Evolutionary conservation across 2,888 invertebrate species (phyloP), one percentile per base, ranked within the genome.

Genomic region (Busseola fusca): DNA sequence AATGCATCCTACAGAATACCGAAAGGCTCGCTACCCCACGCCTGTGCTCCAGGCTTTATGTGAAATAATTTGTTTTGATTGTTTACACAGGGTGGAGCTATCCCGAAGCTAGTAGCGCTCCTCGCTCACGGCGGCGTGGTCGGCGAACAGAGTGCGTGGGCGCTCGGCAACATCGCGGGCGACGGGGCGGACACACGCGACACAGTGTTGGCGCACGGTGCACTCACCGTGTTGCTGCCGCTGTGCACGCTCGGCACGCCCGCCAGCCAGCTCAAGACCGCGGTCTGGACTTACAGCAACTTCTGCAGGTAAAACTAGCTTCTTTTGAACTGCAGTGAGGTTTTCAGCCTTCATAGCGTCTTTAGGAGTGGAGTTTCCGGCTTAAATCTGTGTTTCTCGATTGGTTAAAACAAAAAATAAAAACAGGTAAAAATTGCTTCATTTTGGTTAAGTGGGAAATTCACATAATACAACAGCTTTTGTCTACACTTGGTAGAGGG

Each of bases 151-250:
- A 97, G 98, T n/a, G 98, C 99, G 0, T 99, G 98, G 99, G 99
- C 99, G 0, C 95, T 99, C n/a, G 99, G 99, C 81, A 99, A 99
- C 94, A 98, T 99, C 86, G 99, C 99, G 14, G 99, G 99, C 50
- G 98, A 98, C 91, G 98, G 98, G 0, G 96, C 98, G 0, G 93
- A 92, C 21, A 96, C 98, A 0, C 96, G 99, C 60, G 99, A 99
- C 93, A 93, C 97, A 70, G 98, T 99, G 59, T 96, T 99, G 12
- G 90, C 92, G 0, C 92, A 96, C 74, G 97, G 97, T 25, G 97
- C 98, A 40, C 94, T 99, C 84, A 96, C 97, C 0, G 78, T 72
- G 9, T 93, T 99, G 25, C 89, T 98, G 62, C 94, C 96, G 3
- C 94, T 98, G 18, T 74, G 77, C 45, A 96, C 98, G 78, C 75